A percentile compares a stretch with the other conserved stretches of the same genome.
phyloP scores from a whole-genome alignment of 2,113 vertebrate species.

The Geococcyx californianus region DNA sequence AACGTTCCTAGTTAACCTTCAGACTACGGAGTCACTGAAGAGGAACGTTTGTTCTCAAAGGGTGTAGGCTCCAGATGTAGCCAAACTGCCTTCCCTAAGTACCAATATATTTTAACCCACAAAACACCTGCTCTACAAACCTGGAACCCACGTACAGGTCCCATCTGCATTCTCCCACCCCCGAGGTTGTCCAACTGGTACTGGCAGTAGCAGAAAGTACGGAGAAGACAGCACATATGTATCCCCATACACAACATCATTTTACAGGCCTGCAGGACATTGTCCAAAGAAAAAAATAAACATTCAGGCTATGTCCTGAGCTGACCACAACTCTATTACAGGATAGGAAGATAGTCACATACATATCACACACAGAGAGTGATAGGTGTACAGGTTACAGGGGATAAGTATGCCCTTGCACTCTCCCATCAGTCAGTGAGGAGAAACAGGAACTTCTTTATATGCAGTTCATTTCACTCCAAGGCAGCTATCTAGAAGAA shows the following conservation, averaged over 20 bases:
- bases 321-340: not conserved
- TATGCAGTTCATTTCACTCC: not conserved
- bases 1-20: conserved; percentile 21
- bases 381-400: not conserved
- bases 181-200: not conserved
- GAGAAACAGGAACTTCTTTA: not conserved
- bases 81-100: not conserved
- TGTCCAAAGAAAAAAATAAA: not conserved
- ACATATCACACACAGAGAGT: no score
- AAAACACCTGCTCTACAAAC: not conserved
- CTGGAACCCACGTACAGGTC: not conserved
- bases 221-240: not conserved
- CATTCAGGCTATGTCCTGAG: accelerated
- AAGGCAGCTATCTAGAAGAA: not conserved
- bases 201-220: not conserved
- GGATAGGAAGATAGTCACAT: not conserved
- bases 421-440: not conserved
- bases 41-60: not conserved
- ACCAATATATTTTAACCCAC: not conserved
- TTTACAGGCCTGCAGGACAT: not conserved
- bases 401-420: accelerated
- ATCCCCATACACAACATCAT: accelerated
- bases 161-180: not conserved
- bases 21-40: not conserved
- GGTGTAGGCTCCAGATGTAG: not conserved